Evolutionary conservation across 2,888 invertebrate genomes (phyloP).

Genomic region (Drosophila aldrichi): DNA sequence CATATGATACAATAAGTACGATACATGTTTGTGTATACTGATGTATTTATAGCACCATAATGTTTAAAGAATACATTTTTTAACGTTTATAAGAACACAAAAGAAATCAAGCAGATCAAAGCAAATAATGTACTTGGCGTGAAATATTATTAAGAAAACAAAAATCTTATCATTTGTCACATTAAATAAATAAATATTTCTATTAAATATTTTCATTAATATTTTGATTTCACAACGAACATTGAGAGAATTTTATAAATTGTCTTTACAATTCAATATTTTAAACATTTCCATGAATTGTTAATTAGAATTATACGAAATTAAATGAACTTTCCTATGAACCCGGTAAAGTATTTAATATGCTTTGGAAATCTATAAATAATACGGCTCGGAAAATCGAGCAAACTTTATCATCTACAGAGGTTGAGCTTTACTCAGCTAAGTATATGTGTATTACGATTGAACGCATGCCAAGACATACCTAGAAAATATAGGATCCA

Average conservation of each 20-base stretch:
- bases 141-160: conserved; percentile 40
- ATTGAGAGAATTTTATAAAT: neutral
- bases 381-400: too few relatives aligned
- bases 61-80: conserved; percentile 38
- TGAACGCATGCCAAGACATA: too few relatives aligned
- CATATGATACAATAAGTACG: conserved; percentile 52
- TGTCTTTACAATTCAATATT: neutral
- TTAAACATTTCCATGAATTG: neutral
- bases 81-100: conserved; percentile 33
- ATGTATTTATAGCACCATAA: conserved; percentile 42
- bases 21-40: conserved; percentile 27
- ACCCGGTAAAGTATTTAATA: neutral
- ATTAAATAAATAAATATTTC: conserved; percentile 29
- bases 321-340: neutral
- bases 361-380: too few relatives aligned
- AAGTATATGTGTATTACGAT: too few relatives aligned
- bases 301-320: neutral
- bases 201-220: neutral
- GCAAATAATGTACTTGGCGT: conserved; percentile 27
- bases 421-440: too few relatives aligned
- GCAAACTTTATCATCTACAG: too few relatives aligned
- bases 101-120: conserved; percentile 23
- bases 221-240: neutral
- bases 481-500: too few relatives aligned
- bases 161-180: conserved; percentile 53